Conservation (phyloP, 2,888 invertebrate genomes). For the Poecilobothrus nobilitatus region DNA sequence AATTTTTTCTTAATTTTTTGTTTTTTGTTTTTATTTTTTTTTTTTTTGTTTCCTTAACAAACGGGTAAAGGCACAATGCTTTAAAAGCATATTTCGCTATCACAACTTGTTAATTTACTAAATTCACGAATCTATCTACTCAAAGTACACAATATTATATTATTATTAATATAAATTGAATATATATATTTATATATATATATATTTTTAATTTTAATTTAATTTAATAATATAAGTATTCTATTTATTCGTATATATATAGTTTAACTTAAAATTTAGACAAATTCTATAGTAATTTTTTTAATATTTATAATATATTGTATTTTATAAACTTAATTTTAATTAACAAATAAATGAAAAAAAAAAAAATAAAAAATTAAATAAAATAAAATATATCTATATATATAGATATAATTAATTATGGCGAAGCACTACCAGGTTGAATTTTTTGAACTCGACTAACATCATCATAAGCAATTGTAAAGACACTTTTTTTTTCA, state of each 20-base stretch:
- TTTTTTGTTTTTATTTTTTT: not conserved
- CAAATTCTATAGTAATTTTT: too few relatives aligned
- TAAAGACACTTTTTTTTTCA: conserved; percentile 87
- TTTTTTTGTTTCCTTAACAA: not conserved
- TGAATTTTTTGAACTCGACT: conserved; percentile 69
- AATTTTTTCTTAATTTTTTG: not conserved
- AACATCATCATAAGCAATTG: conserved; percentile 86
- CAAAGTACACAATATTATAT: not conserved
- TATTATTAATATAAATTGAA: too few relatives aligned
- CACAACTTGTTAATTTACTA: conserved; percentile 14
- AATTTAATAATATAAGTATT: too few relatives aligned
- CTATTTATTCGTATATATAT: too few relatives aligned
- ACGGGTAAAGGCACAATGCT: conserved; percentile 15
- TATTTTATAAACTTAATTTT: too few relatives aligned
- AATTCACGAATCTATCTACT: not conserved
- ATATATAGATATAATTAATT: conserved; percentile 46
- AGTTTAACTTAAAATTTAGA: too few relatives aligned
- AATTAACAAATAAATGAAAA: too few relatives aligned
- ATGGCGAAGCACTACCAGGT: conserved; percentile 71
- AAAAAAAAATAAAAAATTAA: not conserved
- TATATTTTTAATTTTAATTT: not conserved
- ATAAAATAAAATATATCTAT: not conserved
- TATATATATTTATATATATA: too few relatives aligned
- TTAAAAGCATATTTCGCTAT: conserved; percentile 18
- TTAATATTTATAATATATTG: too few relatives aligned